Evolutionary conservation across 2,888 invertebrate species (phyloP), one percentile per base, ranked within the genome.

Genomic region (Dermolepida albohirtum): DNA sequence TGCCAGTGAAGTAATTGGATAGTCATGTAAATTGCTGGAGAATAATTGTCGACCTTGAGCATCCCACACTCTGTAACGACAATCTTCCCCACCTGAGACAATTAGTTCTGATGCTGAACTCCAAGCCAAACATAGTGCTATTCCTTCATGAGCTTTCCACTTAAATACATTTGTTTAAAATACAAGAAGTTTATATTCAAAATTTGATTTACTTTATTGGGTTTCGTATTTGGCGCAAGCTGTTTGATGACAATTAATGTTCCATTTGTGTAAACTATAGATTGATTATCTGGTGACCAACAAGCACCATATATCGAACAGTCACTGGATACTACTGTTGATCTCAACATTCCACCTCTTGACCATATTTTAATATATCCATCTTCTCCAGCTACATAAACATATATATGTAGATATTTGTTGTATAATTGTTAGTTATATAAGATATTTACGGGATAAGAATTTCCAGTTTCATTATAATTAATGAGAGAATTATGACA

Each of bases 311-410:
- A 93, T 67, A 97, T 91, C 0, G 97, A 91, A 43, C 44, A 57
- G 77, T 92, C 92, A 66, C 92, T 93, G 72, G 89, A 89, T 50
- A 95, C 90, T 1, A 97, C 89, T 0, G 93, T 93, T 0, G 97
- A 96, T 1, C 99, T 88, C 11, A 99, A 86, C 87, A 96, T 92
- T 11, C 98, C 98, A 77, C 94, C 95, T 51, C 97, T 87, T 0
- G 98, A 98, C 98, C 98, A 99, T 69, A 98, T 92, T 85, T 98
- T 98, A 1, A 98, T 90, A 66, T 90, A 89, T 1, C 98, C 99
- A 85, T 99, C 99, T 86, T 99, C 98, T 0, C 98, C 98, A 71
- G 93, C 97, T 92, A 82, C 44, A 71, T 74, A 34, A 22, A 22
- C 4, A 22, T 22, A 22, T 22, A 22, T 2, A 22, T 4, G 1